Evolutionary conservation across 2,113 vertebrate species (phyloP).

Genomic region (Loxodonta africana): DNA sequence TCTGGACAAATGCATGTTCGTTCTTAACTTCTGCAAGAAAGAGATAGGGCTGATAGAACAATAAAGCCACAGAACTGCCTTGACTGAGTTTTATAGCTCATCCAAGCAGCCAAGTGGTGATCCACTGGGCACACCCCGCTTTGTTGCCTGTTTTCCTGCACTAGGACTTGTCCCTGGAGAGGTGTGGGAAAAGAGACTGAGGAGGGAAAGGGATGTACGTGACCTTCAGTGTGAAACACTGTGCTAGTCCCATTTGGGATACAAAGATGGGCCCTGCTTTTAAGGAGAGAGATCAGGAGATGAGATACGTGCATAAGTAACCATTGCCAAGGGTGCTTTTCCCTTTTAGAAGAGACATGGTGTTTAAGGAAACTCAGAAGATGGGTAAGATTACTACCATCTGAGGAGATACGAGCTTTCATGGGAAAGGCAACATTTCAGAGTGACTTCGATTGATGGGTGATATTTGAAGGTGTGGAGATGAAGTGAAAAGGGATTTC

Average conservation of each 20-base stretch:
- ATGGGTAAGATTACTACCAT: slow-evolving; percentile 39
- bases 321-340: neutral
- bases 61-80: neutral
- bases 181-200: neutral
- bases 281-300: neutral
- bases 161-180: neutral
- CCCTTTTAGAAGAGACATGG: slow-evolving; percentile 11
- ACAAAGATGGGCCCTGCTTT: neutral
- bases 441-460: slow-evolving; percentile 59
- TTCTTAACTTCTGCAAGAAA: slow-evolving; percentile 10
- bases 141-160: neutral
- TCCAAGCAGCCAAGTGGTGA: neutral
- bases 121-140: neutral
- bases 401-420: slow-evolving; percentile 11
- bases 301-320: neutral
- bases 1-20: slow-evolving; percentile 10
- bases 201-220: neutral
- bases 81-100: neutral
- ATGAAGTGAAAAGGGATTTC: neutral
- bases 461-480: slow-evolving; percentile 62
- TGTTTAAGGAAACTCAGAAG: slow-evolving; percentile 17
- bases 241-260: neutral
- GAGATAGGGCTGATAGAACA: neutral
- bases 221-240: neutral
- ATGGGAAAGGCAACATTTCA: slow-evolving; percentile 43